These are phyloP conservation scores for Excalfactoria chinensis DNA, from an alignment of 2,113 vertebrate genomes.

Conservation along the genomic window DNA sequence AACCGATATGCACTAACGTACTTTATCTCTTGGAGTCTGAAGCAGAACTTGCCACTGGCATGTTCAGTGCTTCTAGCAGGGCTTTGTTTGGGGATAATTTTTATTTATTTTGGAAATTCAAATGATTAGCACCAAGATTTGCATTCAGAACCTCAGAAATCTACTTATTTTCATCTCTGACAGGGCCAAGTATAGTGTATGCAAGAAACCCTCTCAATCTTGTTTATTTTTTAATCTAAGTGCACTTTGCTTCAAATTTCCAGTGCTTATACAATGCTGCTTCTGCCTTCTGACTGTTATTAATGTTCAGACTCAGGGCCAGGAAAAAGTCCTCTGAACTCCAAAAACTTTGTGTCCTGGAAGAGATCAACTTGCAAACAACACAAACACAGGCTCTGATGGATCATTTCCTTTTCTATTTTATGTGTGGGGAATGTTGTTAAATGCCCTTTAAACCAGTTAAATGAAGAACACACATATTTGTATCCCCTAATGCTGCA, in stretches of 20 bases:
- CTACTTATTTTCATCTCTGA: conserved; percentile 65
- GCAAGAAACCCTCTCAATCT: not conserved
- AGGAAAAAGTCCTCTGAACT: not conserved
- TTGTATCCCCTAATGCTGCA: not conserved
- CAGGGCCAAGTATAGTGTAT: not conserved
- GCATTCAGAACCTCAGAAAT: conserved; percentile 69
- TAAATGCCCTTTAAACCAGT: not conserved
- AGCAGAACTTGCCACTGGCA: conserved; percentile 71
- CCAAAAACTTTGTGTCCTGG: not conserved
- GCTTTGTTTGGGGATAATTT: not conserved
- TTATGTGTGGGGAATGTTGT: not conserved
- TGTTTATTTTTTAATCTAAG: conserved; percentile 45
- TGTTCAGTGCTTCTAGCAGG: conserved; percentile 60
- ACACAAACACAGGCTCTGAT: not conserved
- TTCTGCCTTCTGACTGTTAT: not conserved
- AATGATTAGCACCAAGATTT: conserved; percentile 71
- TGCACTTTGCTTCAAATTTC: conserved; percentile 58
- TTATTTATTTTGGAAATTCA: conserved; percentile 64
- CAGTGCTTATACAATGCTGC: conserved; percentile 6
- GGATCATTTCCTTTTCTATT: not conserved
- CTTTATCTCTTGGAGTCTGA: conserved; percentile 76
- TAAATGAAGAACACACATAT: not conserved
- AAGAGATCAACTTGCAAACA: not conserved
- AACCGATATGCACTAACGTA: conserved; percentile 48
- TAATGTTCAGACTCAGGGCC: not conserved